phyloP scores from a whole-genome alignment of 2,113 vertebrate genomes.

The Nycticebus coucang region DNA sequence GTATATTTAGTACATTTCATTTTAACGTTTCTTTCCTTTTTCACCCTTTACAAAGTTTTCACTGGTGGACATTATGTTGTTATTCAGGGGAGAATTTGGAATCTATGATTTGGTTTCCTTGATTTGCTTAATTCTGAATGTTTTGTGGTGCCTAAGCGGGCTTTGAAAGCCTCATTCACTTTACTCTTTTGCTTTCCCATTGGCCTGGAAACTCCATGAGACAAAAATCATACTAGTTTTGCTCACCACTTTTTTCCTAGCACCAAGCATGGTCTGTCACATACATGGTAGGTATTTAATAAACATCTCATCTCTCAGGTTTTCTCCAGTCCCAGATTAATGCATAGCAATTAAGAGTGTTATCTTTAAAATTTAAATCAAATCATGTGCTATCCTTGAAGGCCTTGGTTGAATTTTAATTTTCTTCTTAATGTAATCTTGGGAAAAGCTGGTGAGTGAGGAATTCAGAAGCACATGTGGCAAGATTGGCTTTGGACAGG shows the following conservation, averaged over 20 bases:
- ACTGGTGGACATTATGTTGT: background rate
- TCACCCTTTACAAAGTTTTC: background rate
- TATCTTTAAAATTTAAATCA: constrained; percentile 3
- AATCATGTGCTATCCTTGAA: background rate
- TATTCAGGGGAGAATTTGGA: background rate
- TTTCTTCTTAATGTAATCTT: background rate
- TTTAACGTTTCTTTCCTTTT: background rate
- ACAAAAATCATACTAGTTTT: background rate
- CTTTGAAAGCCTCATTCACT: background rate
- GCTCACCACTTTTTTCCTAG: background rate
- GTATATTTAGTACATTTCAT: constrained; percentile 4
- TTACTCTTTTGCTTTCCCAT: background rate
- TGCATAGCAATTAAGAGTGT: background rate
- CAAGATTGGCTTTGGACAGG: background rate
- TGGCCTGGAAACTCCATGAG: background rate
- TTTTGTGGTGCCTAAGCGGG: background rate
- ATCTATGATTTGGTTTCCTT: background rate
- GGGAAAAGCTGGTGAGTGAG: background rate
- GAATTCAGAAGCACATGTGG: background rate
- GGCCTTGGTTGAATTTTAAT: background rate
- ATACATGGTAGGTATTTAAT: background rate
- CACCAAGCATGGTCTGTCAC: background rate
- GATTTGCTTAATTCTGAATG: background rate
- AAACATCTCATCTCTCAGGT: background rate
- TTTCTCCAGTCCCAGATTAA: background rate